Percentiles rank a stretch among this genome's conserved stretches.
Conservation (phyloP, 2,113 vertebrate species). For the Urocolius indicus region DNA sequence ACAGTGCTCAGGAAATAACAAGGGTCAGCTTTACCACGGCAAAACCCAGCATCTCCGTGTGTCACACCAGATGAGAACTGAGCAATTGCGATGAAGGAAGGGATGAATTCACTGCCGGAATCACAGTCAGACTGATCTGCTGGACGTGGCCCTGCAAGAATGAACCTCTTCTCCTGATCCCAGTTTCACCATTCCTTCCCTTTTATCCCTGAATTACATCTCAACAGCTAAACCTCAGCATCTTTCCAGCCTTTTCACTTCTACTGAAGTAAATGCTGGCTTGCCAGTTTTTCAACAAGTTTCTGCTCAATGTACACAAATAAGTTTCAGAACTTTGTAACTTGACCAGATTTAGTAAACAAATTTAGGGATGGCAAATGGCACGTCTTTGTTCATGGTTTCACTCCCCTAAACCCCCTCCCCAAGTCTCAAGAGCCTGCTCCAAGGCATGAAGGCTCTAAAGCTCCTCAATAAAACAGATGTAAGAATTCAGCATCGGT, state of each 20-base stretch:
- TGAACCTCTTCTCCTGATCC: background rate
- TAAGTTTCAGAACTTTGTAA: background rate
- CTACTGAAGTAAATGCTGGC: background rate
- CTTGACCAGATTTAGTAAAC: background rate
- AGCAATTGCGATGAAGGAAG: background rate
- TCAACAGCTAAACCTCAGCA: background rate
- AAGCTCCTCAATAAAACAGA: conserved; percentile 51
- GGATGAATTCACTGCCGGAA: background rate
- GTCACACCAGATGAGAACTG: background rate
- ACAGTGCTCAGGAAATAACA: background rate
- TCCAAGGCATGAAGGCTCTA: conserved; percentile 36
- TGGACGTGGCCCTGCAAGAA: background rate
- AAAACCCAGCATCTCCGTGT: background rate
- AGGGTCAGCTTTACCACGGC: background rate
- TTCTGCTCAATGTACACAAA: background rate
- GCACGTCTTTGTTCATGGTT: background rate
- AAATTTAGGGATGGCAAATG: background rate
- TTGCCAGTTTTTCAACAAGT: background rate
- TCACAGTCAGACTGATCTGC: background rate
- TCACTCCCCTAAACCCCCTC: background rate
- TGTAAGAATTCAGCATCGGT: conserved; percentile 51
- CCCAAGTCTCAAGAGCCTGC: conserved; percentile 12
- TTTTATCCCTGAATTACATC: background rate
- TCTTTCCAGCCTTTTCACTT: background rate
- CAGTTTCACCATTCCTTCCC: background rate